Base-by-base conservation (phyloP, 2,888 invertebrate species). In the Cosmorhoe ocellata region DNA sequence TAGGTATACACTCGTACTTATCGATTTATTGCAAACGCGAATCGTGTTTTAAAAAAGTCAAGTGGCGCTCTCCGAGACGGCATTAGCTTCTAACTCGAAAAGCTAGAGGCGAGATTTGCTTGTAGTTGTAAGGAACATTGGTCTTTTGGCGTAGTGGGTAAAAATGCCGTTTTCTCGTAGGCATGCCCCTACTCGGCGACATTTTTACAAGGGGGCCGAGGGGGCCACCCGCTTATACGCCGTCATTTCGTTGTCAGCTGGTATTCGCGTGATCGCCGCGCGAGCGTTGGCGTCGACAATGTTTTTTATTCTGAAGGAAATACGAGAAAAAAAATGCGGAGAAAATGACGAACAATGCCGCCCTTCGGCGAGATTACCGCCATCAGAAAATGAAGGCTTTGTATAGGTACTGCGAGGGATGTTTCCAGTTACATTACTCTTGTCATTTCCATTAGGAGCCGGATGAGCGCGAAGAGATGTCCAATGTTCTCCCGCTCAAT, bases 201-300 rank as follows among this genome's bases (percentile, higher is more conserved):
- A 87, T 87, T 89, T 88, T 86, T 83, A 79, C 79, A 66, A 69
- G 64, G 69, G 76, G 76, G 72, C 18, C 69, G 72, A 64, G 66
- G 79, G 76, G 76, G 71, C 79, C 84, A 80, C 82, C 83, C 86
- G 79, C 69, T 77, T 77, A 75, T 76, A 72, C 82, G 81, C 78
- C 84, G 87, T 88, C 89, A 89, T 88, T 87, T 86, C 84, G 88
- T 86, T 88, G 88, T 88, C 89, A 89, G 85, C 84, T 80, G 85
- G 81, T 84, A 87, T 86, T 84, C 84, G 81, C 83, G 48, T 40
- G 84, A 79, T 79, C 84, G 74, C 81, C 79, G 78, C 79, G 79
- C 84, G 76, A 80, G 81, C 76, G 74, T 83, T 74, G 82, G 83
- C 83, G 84, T 79, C 84, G 84, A 89, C 89, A 89, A 88, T 88